Evolutionary conservation across 2,888 invertebrate genomes (phyloP).

Genomic region (Lepetodrilus schrolli): DNA sequence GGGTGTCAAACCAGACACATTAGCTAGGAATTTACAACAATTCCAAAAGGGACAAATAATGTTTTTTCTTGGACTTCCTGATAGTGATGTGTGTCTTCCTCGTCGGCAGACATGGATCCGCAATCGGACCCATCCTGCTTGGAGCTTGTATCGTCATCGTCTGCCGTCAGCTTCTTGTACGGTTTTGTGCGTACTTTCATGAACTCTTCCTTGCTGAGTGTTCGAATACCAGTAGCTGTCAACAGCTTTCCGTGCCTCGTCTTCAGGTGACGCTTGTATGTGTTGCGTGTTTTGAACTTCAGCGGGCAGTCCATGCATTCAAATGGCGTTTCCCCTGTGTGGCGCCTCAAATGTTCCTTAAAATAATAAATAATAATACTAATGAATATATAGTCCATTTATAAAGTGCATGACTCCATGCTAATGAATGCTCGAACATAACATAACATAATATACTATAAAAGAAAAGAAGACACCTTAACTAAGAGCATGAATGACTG

Average conservation of each 20-base stretch:
- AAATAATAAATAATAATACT: too few relatives aligned
- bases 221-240: constrained; percentile 77
- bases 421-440: too few relatives aligned
- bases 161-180: constrained; percentile 44
- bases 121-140: constrained; percentile 33
- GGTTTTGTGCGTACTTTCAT: constrained; percentile 61
- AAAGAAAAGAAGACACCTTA: too few relatives aligned
- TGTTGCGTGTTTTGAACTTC: constrained; percentile 80
- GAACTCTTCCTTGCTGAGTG: constrained; percentile 75
- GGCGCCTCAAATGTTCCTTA: constrained; percentile 78
- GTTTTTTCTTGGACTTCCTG: constrained; percentile 1
- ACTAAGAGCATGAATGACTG: too few relatives aligned
- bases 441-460: too few relatives aligned
- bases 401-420: too few relatives aligned
- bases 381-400: too few relatives aligned
- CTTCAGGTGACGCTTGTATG: constrained; percentile 79
- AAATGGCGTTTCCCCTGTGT: constrained; percentile 75
- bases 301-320: constrained; percentile 69
- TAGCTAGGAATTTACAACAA: constrained; percentile 30
- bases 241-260: constrained; percentile 79
- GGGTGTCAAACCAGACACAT: too few relatives aligned
- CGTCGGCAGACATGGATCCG: neutral
- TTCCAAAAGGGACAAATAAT: constrained; percentile 34
- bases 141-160: constrained; percentile 26
- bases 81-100: neutral